Evolutionary conservation across 2,888 invertebrate genomes (phyloP), one percentile per base, ranked within the genome.

Genomic region (Tenthredo livida): DNA sequence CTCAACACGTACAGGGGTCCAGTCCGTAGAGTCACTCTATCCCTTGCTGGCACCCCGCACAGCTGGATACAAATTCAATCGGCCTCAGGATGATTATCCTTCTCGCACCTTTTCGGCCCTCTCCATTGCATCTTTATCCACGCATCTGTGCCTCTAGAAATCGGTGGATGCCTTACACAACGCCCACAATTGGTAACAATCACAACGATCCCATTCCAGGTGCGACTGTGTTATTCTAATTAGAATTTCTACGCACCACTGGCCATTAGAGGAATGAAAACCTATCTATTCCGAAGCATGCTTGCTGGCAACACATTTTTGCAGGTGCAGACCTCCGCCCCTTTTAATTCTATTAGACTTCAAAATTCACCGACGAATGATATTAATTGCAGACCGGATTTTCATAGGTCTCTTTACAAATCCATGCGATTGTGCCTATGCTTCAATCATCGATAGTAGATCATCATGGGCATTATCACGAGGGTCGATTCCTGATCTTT

Each of bases 21-120:
- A 67, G 67, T 67, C 67, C 25, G 83, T 83, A 47, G 21, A 50
- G 67, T 67, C 47, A 83, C 83, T 83, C 67, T 83, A 47, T 67
- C 47, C 47, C 50, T 47, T 37, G 40, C 67, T 47, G 2, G 83
- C 83, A 67, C 67, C 47, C 70, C 43, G 65, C 82, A 50, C 82
- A 85, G 78, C 47, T 78, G 82, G 85, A 82, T 80, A 80, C 80
- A 85, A 85, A 85, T 85, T 85, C 85, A 70, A 85, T 85, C 80
- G 85, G 54, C 70, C 54, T 65, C 33, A 50, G 37, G 70, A 82
- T 85, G 50, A 54, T 80, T 82, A 80, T 85, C 65, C 67, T 85
- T 80, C 80, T 85, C 80, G 50, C 85, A 82, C 85, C 85, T 85
- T 82, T 82, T 61, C 80, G 37, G 50, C 67, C 70, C 80, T 70